A percentile compares a stretch with the other conserved stretches of the same genome.
These are phyloP conservation scores for Periophthalmodon schlosseri DNA, from an alignment of 2,113 vertebrate genomes.

Conservation along the genomic window DNA sequence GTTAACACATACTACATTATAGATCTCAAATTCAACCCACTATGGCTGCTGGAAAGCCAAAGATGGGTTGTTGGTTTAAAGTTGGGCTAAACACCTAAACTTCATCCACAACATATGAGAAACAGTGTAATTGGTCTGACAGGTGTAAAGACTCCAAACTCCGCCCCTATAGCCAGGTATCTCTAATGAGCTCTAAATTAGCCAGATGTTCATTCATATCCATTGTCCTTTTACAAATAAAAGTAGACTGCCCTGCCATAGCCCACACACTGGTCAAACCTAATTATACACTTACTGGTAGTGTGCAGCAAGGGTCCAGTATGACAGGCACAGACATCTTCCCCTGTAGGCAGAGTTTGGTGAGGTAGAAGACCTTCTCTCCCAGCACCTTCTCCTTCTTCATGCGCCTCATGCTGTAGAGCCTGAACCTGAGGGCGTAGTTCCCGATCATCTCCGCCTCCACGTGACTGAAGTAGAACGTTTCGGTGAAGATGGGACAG, in stretches of 20 bases:
- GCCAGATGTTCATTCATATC: neutral
- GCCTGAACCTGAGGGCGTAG: constrained; percentile 93
- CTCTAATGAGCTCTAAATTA: too few species aligned
- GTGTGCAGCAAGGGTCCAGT: constrained; percentile 89
- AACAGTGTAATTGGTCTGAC: too few species aligned
- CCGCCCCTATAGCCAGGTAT: too few species aligned
- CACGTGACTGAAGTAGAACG: constrained; percentile 92
- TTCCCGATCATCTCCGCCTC: constrained; percentile 97
- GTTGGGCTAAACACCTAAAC: too few species aligned
- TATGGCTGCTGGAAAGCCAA: neutral
- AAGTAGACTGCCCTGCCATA: neutral
- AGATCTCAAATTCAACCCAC: neutral
- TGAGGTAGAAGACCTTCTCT: constrained; percentile 98
- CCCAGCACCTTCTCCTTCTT: constrained; percentile 97
- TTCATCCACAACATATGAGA: too few species aligned
- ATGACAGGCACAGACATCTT: constrained; percentile 94
- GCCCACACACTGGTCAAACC: neutral
- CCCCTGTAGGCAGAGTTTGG: constrained; percentile 96
- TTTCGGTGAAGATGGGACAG: constrained; percentile 93
- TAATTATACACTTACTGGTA: constrained; percentile 83
- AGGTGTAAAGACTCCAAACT: too few species aligned
- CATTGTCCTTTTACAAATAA: neutral
- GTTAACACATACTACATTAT: neutral
- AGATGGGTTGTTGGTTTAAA: neutral
- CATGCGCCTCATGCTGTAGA: constrained; percentile 92